Conservation (phyloP, 2,888 invertebrate species). For the Tryphoninae sp. region DNA sequence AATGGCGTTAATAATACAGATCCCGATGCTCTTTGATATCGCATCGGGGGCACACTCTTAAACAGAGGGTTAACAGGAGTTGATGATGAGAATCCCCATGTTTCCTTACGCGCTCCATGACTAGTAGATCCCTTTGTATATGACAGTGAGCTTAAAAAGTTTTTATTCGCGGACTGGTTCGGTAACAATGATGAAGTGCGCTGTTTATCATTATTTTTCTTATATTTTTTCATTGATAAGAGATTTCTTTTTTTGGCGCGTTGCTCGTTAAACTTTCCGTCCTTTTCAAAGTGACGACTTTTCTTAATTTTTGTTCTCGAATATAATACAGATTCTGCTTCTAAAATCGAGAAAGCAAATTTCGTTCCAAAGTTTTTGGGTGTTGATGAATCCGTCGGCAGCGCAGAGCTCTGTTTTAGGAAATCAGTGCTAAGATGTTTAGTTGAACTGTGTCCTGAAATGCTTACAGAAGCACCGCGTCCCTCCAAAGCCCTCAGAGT, state of each 20-base stretch:
- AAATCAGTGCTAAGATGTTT: not conserved
- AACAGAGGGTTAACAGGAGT: not conserved
- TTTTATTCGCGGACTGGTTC: not conserved
- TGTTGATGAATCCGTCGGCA: not conserved
- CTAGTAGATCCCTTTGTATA: not conserved
- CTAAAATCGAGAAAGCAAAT: constrained; percentile 9
- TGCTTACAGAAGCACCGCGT: constrained; percentile 5
- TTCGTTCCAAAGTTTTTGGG: not conserved
- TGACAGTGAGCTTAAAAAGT: not conserved
- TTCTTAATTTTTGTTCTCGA: constrained; percentile 4
- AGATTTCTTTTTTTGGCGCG: not conserved
- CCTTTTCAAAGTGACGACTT: not conserved
- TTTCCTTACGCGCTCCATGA: not conserved
- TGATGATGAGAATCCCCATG: not conserved
- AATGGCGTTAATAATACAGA: constrained; percentile 20
- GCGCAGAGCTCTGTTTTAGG: constrained; percentile 1
- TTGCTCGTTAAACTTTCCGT: not conserved
- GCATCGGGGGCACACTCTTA: not conserved
- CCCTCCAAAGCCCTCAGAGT: constrained; percentile 17
- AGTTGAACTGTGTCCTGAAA: not conserved
- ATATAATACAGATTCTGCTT: not conserved
- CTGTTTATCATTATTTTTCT: not conserved
- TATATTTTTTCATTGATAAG: not conserved
- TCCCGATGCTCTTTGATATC: not conserved
- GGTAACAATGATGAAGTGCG: not conserved